Conservation (phyloP, 2,797 vertebrate species). For the Cynodonichthys magdalenae region DNA sequence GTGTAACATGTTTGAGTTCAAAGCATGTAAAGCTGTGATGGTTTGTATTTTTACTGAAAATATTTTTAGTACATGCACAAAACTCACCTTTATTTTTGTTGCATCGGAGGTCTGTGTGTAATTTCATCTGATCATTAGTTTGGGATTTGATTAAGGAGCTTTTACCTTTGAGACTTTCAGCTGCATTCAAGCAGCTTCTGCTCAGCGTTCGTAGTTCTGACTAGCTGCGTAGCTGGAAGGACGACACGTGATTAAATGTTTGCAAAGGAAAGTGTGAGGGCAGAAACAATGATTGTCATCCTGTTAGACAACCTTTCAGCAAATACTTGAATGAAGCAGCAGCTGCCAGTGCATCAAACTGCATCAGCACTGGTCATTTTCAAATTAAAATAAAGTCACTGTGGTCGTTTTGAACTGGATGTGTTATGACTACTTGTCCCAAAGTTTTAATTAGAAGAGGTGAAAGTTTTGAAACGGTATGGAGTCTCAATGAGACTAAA, state of each 20-base stretch:
- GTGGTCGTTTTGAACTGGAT: neutral
- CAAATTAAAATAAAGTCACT: neutral
- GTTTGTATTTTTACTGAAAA: too few species aligned
- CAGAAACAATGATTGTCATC: constrained; percentile 47
- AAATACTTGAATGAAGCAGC: constrained; percentile 17
- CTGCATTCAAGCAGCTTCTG: constrained; percentile 12
- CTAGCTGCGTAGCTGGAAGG: constrained; percentile 33
- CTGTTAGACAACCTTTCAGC: constrained; percentile 56
- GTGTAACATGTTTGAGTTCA: too few species aligned
- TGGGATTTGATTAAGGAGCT: too few species aligned
- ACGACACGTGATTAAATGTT: constrained; percentile 54
- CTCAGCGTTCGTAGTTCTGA: neutral
- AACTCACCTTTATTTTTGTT: too few species aligned
- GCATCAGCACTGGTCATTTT: neutral
- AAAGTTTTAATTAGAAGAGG: neutral
- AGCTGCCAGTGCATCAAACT: constrained; percentile 4
- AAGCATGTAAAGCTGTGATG: too few species aligned
- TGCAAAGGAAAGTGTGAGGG: constrained; percentile 33
- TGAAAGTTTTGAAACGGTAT: constrained; percentile 14
- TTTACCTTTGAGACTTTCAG: neutral
- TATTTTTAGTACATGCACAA: too few species aligned
- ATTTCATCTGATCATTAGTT: too few species aligned
- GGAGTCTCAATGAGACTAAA: constrained; percentile 26
- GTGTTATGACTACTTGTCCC: too few species aligned
- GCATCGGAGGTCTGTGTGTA: too few species aligned